Evolutionary conservation across 1,140 invertebrate species (phyloP).

Genomic region (Gonatopus flavifemur): DNA sequence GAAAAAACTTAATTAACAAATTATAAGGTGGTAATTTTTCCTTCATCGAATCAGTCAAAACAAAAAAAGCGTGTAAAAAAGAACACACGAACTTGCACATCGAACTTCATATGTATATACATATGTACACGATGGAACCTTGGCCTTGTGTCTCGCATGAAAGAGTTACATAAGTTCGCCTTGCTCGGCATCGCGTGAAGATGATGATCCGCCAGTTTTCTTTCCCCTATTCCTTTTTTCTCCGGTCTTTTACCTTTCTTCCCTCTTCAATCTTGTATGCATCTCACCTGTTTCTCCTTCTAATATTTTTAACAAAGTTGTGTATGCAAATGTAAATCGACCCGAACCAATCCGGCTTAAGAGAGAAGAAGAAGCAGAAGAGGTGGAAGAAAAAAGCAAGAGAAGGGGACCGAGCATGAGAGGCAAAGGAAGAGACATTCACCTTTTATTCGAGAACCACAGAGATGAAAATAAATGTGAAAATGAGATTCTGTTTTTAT

Average conservation of each 20-base stretch:
- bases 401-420: not conserved
- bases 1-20: too few species aligned
- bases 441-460: too few species aligned
- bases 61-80: too few species aligned
- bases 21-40: too few species aligned
- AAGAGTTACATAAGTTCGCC: conserved; percentile 39
- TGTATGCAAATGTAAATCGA: not conserved
- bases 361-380: not conserved
- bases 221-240: not conserved
- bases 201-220: conserved; percentile 24
- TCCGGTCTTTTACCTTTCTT: conserved; percentile 5
- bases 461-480: too few species aligned
- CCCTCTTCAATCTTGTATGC: conserved; percentile 6
- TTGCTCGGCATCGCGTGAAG: conserved; percentile 28
- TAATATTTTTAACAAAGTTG: too few species aligned
- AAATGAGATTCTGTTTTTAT: too few species aligned
- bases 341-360: not conserved
- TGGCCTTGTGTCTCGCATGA: conserved; percentile 41
- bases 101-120: too few species aligned
- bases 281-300: not conserved
- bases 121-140: conserved; percentile 31
- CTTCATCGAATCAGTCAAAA: too few species aligned
- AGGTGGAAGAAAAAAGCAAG: conserved; percentile 6
- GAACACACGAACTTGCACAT: too few species aligned
- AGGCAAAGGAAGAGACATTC: too few species aligned